These are phyloP conservation scores for Volucella inanis DNA, from an alignment of 2,888 invertebrate species.

Conservation along the genomic window DNA sequence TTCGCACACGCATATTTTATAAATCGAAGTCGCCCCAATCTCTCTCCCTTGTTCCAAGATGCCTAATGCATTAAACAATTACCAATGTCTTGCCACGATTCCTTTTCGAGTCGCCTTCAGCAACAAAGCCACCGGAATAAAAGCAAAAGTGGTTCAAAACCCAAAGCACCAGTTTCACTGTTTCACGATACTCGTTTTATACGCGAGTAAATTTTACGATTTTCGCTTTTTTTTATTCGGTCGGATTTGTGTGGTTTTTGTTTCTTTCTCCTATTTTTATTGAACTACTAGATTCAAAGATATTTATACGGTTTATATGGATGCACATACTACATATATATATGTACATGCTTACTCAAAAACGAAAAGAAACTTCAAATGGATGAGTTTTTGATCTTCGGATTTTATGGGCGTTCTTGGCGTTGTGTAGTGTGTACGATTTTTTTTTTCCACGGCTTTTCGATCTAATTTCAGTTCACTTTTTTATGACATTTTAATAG, in stretches of 20 bases:
- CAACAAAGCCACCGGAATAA: neutral
- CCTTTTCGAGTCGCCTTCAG: neutral
- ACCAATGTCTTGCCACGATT: neutral
- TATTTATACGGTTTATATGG: slow-evolving; percentile 57
- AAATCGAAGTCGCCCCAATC: no score
- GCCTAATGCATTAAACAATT: slow-evolving; percentile 15
- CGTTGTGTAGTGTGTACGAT: slow-evolving; percentile 45
- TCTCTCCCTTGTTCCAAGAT: no score
- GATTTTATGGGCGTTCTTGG: slow-evolving; percentile 65
- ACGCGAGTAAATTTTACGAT: slow-evolving; percentile 56
- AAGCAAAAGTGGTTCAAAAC: slow-evolving; percentile 47
- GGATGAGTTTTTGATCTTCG: slow-evolving; percentile 72
- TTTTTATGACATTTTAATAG: slow-evolving; percentile 72
- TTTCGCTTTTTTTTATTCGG: slow-evolving; percentile 46
- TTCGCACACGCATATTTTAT: no score
- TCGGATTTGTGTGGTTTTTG: slow-evolving; percentile 1
- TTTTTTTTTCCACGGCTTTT: slow-evolving; percentile 41
- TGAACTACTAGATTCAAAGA: slow-evolving; percentile 56
- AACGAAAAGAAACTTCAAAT: slow-evolving; percentile 61
- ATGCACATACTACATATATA: neutral
- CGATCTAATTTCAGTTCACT: slow-evolving; percentile 62
- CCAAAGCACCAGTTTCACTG: slow-evolving; percentile 36
- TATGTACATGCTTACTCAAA: neutral
- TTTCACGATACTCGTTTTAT: slow-evolving; percentile 40
- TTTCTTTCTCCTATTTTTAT: slow-evolving; percentile 12